Conservation (phyloP, 2,113 vertebrate species). For the Cromileptes altivelis region DNA sequence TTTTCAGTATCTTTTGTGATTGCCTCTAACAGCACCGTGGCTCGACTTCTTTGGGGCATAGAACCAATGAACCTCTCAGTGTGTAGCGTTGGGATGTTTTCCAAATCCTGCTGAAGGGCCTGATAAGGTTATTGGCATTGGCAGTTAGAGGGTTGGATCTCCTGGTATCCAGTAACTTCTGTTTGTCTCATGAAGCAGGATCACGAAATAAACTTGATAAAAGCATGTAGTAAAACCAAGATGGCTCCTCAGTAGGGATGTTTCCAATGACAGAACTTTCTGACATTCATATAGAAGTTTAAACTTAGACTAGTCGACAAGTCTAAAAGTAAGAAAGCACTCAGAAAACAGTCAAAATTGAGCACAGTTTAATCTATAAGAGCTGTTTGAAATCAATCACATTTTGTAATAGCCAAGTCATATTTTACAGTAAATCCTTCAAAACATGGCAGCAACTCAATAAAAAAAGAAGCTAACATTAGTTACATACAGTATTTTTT, state of each 20-base stretch:
- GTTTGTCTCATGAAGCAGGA: slow-evolving; percentile 30
- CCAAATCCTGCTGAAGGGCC: slow-evolving; percentile 35
- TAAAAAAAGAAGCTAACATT: too few species aligned
- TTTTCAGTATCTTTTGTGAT: slow-evolving; percentile 2
- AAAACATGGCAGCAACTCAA: too few species aligned
- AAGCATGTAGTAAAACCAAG: slow-evolving; percentile 19
- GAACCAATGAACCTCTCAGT: slow-evolving; percentile 24
- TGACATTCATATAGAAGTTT: too few species aligned
- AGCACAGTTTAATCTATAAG: too few species aligned
- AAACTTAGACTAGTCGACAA: too few species aligned
- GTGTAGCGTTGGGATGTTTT: slow-evolving; percentile 32
- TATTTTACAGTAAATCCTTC: too few species aligned
- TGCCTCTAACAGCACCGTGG: background rate
- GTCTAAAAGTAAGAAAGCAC: too few species aligned
- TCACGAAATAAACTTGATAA: slow-evolving; percentile 48
- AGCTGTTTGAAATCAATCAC: too few species aligned
- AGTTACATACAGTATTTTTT: too few species aligned
- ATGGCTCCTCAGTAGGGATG: background rate
- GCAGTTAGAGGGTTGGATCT: slow-evolving; percentile 39
- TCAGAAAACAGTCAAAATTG: too few species aligned
- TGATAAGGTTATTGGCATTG: slow-evolving; percentile 36
- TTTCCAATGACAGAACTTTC: too few species aligned
- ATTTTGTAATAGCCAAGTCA: too few species aligned
- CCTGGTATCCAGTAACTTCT: slow-evolving; percentile 17
- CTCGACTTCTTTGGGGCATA: background rate